A percentile compares a stretch with the other conserved stretches of the same genome.
Evolutionary conservation across 2,797 vertebrate genomes (phyloP).

Genomic region (Ctenopoma kingsleyae): DNA sequence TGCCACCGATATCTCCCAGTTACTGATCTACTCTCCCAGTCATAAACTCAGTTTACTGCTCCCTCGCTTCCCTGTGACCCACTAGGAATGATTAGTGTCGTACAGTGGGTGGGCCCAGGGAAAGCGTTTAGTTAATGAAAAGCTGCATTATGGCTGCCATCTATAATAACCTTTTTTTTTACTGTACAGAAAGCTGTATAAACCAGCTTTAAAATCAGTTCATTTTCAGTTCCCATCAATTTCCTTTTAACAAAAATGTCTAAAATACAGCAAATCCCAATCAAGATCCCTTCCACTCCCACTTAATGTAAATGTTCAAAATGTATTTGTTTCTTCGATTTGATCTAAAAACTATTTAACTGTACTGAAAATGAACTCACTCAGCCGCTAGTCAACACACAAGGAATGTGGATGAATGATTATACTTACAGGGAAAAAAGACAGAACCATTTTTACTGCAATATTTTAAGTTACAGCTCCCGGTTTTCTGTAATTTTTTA

Average conservation of each 20-base stretch:
- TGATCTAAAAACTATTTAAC: slow-evolving; percentile 11
- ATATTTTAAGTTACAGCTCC: slow-evolving; percentile 57
- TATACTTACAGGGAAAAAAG: slow-evolving; percentile 33
- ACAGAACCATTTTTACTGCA: slow-evolving; percentile 37
- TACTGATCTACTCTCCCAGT: slow-evolving; percentile 58
- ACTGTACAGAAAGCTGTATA: slow-evolving; percentile 37
- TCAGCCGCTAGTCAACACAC: slow-evolving; percentile 38
- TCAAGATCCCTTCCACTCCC: slow-evolving; percentile 10
- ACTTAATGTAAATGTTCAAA: slow-evolving; percentile 29
- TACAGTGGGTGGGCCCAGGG: slow-evolving; percentile 37
- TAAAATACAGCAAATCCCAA: slow-evolving; percentile 19
- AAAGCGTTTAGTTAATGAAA: slow-evolving; percentile 25
- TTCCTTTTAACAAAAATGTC: slow-evolving; percentile 11
- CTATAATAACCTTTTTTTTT: slow-evolving; percentile 33
- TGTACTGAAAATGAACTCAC: slow-evolving; percentile 59
- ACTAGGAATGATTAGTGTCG: slow-evolving; percentile 53
- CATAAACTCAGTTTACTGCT: slow-evolving; percentile 23
- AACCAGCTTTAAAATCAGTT: slow-evolving; percentile 39
- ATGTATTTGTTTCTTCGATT: background rate
- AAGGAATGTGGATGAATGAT: slow-evolving; percentile 69
- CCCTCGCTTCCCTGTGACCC: slow-evolving; percentile 45
- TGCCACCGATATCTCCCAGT: slow-evolving; percentile 49
- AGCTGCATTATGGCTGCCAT: slow-evolving; percentile 42
- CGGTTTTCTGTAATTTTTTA: slow-evolving; percentile 14
- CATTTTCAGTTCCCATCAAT: slow-evolving; percentile 50